phyloP scores from a whole-genome alignment of 2,113 vertebrate species.

The Rhinoptilus africanus region DNA sequence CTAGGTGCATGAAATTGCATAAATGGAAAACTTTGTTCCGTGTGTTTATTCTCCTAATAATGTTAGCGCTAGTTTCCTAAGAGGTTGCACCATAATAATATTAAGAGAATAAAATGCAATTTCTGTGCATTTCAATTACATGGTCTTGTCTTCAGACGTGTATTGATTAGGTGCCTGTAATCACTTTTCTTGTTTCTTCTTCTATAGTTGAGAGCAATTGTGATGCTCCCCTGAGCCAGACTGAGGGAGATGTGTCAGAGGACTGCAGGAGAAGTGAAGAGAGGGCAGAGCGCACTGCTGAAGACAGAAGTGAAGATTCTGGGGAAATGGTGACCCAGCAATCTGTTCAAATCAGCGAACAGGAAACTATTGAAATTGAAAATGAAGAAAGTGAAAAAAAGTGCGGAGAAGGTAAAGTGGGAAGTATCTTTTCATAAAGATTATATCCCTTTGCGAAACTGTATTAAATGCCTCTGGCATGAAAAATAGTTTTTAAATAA shows the following conservation, averaged over 20 bases:
- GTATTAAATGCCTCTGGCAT: not conserved
- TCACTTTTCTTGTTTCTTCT: not conserved
- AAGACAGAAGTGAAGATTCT: not conserved
- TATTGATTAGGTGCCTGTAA: not conserved
- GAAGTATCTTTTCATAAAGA: no score
- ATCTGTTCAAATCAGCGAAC: not conserved
- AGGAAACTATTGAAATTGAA: not conserved
- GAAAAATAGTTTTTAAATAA: not conserved
- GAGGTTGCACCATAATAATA: not conserved
- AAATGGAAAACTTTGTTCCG: not conserved
- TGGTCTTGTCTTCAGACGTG: not conserved
- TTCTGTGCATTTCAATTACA: not conserved
- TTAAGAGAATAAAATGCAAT: not conserved
- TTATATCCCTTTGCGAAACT: not conserved
- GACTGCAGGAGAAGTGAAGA: not conserved
- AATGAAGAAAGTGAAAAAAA: not conserved
- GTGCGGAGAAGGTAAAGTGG: constrained; percentile 12
- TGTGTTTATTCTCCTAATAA: not conserved
- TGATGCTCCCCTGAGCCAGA: not conserved
- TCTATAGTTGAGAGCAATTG: not conserved
- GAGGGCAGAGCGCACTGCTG: not conserved
- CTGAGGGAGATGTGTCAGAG: not conserved
- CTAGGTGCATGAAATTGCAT: not conserved
- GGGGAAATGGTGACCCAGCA: not conserved
- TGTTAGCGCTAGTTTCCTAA: not conserved